phyloP scores from a whole-genome alignment of 2,888 invertebrate genomes.

The Hydraecia micacea region DNA sequence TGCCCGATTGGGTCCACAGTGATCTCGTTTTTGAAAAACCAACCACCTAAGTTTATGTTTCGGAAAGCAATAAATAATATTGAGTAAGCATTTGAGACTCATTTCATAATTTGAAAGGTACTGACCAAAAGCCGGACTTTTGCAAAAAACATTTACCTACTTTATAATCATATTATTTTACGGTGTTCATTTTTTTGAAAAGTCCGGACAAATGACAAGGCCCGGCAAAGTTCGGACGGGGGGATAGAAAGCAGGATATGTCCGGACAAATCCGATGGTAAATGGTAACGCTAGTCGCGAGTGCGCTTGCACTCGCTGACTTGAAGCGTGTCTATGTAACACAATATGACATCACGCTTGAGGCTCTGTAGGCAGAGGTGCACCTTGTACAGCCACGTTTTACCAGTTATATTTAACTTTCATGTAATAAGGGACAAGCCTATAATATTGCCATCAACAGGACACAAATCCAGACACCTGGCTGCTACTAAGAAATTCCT shows the following conservation, averaged over 20 bases:
- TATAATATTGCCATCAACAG: too few species aligned
- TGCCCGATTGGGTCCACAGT: neutral
- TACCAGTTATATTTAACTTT: too few species aligned
- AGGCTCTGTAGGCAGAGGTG: too few species aligned
- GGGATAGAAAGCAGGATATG: neutral
- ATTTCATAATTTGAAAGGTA: too few species aligned
- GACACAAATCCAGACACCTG: too few species aligned
- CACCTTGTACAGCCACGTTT: too few species aligned
- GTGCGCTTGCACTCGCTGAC: neutral
- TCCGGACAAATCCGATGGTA: neutral
- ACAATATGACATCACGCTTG: neutral
- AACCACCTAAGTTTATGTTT: neutral
- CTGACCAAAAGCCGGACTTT: neutral
- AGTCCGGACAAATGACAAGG: neutral
- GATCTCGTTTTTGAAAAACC: neutral
- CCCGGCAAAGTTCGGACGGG: neutral
- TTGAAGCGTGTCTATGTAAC: neutral
- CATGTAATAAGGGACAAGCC: too few species aligned
- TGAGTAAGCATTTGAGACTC: neutral
- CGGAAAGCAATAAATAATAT: neutral
- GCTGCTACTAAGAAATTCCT: too few species aligned
- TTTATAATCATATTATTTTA: neutral
- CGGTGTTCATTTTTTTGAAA: neutral
- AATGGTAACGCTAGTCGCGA: neutral
- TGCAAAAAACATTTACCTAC: neutral